A percentile compares a stretch with the other conserved stretches of the same genome.
Evolutionary conservation across 2,888 invertebrate genomes (phyloP).

Genomic region (Athrips mouffetella): DNA sequence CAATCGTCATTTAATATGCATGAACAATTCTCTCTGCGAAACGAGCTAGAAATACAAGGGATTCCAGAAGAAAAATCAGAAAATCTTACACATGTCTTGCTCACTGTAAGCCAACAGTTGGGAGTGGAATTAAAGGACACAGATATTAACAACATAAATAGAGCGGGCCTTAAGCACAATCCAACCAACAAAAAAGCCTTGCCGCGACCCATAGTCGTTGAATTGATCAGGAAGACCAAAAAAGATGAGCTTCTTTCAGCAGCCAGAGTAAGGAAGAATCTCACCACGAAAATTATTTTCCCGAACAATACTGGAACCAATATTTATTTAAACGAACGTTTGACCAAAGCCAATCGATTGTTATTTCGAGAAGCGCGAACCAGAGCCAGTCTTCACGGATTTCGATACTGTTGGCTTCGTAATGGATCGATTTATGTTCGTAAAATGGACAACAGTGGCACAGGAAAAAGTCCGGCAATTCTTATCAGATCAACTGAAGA

Average conservation of each 20-base stretch:
- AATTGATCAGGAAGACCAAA: background rate
- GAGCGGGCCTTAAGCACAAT: background rate
- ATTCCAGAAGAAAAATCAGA: background rate
- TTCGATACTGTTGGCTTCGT: background rate
- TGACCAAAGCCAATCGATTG: background rate
- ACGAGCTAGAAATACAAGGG: background rate
- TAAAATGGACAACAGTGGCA: background rate
- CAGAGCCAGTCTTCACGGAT: background rate
- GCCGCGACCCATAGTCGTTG: background rate
- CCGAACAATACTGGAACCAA: background rate
- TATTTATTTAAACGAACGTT: background rate
- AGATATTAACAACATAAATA: background rate
- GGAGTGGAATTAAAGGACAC: background rate
- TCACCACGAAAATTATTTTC: background rate
- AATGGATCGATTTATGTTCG: background rate
- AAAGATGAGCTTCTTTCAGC: background rate
- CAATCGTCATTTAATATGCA: background rate
- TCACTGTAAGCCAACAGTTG: background rate
- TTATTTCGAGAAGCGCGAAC: conserved; percentile 1
- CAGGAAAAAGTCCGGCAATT: background rate
- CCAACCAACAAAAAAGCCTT: background rate
- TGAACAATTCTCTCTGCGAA: background rate
- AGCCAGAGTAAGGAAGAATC: background rate
- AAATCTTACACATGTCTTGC: background rate
- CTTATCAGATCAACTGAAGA: background rate